phyloP scores from a whole-genome alignment of 2,888 invertebrate genomes.

The Pardosa pseudoannulata region DNA sequence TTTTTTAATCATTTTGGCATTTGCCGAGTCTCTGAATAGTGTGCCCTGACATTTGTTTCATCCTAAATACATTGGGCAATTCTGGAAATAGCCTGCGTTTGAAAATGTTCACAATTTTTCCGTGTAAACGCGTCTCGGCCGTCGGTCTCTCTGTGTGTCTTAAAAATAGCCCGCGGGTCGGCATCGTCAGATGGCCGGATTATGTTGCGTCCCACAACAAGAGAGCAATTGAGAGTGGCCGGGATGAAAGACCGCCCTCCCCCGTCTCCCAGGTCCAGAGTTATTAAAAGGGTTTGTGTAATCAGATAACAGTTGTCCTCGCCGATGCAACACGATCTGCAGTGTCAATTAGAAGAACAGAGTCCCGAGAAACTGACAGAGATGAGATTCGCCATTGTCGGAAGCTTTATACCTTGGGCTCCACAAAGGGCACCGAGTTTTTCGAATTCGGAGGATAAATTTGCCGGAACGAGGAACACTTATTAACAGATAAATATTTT shows the following conservation, averaged over 20 bases:
- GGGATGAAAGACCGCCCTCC: not conserved
- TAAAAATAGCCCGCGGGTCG: not conserved
- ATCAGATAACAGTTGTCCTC: conserved; percentile 2
- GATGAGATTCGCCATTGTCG: too few relatives aligned
- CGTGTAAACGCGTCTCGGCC: not conserved
- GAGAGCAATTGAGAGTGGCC: not conserved
- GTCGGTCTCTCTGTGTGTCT: not conserved
- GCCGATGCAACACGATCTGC: not conserved
- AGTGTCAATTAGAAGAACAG: not conserved
- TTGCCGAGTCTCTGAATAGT: too few relatives aligned
- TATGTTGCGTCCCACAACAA: not conserved
- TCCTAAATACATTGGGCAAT: too few relatives aligned
- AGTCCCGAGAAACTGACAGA: too few relatives aligned
- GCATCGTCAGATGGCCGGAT: not conserved
- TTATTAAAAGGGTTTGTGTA: conserved; percentile 7
- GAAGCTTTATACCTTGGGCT: too few relatives aligned
- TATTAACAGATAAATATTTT: too few relatives aligned
- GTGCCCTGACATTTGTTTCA: too few relatives aligned
- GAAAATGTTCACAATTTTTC: not conserved
- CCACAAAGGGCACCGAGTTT: too few relatives aligned
- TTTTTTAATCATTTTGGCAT: too few relatives aligned
- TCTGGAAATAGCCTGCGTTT: too few relatives aligned
- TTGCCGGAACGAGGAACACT: too few relatives aligned
- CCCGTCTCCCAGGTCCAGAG: not conserved
- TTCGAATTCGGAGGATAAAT: too few relatives aligned